Conservation (phyloP, 2,888 invertebrate genomes). For the Linhomoeus sp. region DNA sequence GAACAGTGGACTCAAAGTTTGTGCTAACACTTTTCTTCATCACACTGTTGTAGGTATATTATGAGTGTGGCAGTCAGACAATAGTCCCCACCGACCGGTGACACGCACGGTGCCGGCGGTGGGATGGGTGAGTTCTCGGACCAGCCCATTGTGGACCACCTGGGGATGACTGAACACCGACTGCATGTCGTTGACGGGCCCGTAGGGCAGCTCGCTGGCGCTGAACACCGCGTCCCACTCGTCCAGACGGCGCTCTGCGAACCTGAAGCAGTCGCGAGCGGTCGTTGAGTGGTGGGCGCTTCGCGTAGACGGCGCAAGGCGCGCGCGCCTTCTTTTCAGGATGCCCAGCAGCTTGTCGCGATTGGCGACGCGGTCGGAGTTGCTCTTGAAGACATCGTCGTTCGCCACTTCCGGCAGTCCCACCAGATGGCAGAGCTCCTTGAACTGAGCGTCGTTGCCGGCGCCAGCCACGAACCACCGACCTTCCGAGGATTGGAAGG, state of each 20-base stretch:
- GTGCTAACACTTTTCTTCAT: no score
- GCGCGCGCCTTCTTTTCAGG: slow-evolving; percentile 7
- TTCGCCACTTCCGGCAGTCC: slow-evolving; percentile 40
- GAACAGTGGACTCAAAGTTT: no score
- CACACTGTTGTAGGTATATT: no score
- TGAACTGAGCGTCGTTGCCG: slow-evolving; percentile 57
- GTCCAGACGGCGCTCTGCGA: slow-evolving; percentile 6
- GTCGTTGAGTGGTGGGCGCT: not conserved
- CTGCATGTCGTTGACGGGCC: slow-evolving; percentile 64
- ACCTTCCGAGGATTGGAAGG: slow-evolving; percentile 57
- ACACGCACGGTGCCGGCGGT: slow-evolving; percentile 46
- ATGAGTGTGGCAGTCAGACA: no score
- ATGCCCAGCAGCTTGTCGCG: slow-evolving; percentile 46
- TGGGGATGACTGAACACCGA: slow-evolving; percentile 75
- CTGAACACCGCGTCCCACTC: slow-evolving; percentile 8
- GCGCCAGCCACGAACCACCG: slow-evolving; percentile 50
- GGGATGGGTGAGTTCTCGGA: slow-evolving; percentile 44
- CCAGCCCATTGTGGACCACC: slow-evolving; percentile 41
- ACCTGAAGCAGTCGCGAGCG: slow-evolving; percentile 3
- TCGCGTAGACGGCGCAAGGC: not conserved
- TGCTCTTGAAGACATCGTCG: slow-evolving; percentile 48
- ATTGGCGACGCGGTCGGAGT: slow-evolving; percentile 53
- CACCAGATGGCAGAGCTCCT: slow-evolving; percentile 45
- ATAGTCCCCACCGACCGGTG: slow-evolving; percentile 25
- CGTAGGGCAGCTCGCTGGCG: slow-evolving; percentile 45